Base-by-base conservation (phyloP, 1,140 invertebrate species). In the Zaprionus inermis region DNA sequence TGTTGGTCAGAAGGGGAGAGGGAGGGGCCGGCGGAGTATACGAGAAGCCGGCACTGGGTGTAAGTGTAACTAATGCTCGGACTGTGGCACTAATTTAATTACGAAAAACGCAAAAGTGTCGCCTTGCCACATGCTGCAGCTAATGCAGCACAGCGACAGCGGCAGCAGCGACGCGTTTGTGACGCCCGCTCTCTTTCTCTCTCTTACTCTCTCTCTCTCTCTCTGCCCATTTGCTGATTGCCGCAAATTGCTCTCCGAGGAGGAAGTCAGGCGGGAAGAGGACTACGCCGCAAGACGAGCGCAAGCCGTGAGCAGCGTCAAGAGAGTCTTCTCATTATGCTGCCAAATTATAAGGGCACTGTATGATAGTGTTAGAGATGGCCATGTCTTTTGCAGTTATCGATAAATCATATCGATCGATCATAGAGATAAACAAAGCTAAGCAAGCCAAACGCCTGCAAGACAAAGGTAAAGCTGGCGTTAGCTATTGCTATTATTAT, bases 101-200 rank as follows among this genome's bases (percentile, higher is more conserved):
- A 89, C 85, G 80, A 81, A 90, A 88, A 89, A 89, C 85, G 84
- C 85, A 89, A 89, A 88, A 89, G 84, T 89, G 84, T 89, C 84
- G 84, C 84, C 75, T 61, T 76, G 81, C 78, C 78, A 84, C 81
- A 85, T 84, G 80, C 67, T 72, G 58, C 55, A 84, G 84, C 83
- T 88, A 89, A 89, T 86, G 78, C 82, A 78, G 63, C 44, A 49
- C 18, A 20, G 18, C 18, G 11, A 18, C 18, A 16, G 18, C 44
- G 18, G 11, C 12, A 18, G n/a, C 18, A 16, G 41, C 41, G 36
- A 2, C 11, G 41, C 69, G 18, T 44, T 44, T 44, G 36, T 44
- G 30, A 34, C 60, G 46, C n/a, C n/a, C 24, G 28, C 41, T 70
- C 67, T 52, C 63, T 38, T 5, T 28, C 24, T 5, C 24, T 28